Percentiles rank a stretch among this genome's conserved stretches.
Evolutionary conservation across 1,140 invertebrate genomes (phyloP).

Genomic region (Proctacanthus coquilletti): DNA sequence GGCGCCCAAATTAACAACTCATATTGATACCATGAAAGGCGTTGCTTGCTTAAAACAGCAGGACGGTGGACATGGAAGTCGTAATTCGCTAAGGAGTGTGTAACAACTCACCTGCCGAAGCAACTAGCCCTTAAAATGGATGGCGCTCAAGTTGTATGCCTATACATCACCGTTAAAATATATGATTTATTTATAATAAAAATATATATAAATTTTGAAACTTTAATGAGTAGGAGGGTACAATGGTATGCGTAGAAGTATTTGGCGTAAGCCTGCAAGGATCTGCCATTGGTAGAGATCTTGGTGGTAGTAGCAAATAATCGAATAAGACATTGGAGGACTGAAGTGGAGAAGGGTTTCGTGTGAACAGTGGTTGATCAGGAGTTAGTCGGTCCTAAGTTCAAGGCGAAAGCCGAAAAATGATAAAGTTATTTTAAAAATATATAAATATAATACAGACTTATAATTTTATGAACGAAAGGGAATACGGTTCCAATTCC

Average conservation of each 20-base stretch:
- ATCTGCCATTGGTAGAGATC: constrained; percentile 69
- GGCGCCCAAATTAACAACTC: too few species aligned
- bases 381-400: constrained; percentile 78
- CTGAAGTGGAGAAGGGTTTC: constrained; percentile 83
- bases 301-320: constrained; percentile 81
- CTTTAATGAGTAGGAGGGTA: constrained; percentile 55
- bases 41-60: constrained; percentile 73
- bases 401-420: constrained; percentile 44
- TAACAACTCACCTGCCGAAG: constrained; percentile 82
- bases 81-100: constrained; percentile 55
- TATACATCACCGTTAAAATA: constrained; percentile 45
- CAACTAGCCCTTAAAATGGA: constrained; percentile 84
- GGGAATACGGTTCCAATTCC: constrained; percentile 57
- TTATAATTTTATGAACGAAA: constrained; percentile 37
- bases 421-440: too few species aligned
- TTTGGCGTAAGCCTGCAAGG: constrained; percentile 58
- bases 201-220: constrained; percentile 23
- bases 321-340: constrained; percentile 69
- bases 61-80: constrained; percentile 83
- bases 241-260: too few species aligned
- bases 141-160: constrained; percentile 63
- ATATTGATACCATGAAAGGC: too few species aligned
- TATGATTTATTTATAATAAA: constrained; percentile 15
- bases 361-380: constrained; percentile 80
- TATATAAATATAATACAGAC: too few species aligned